phyloP scores from a whole-genome alignment of 2,888 invertebrate genomes.

The Xylophagus ater region DNA sequence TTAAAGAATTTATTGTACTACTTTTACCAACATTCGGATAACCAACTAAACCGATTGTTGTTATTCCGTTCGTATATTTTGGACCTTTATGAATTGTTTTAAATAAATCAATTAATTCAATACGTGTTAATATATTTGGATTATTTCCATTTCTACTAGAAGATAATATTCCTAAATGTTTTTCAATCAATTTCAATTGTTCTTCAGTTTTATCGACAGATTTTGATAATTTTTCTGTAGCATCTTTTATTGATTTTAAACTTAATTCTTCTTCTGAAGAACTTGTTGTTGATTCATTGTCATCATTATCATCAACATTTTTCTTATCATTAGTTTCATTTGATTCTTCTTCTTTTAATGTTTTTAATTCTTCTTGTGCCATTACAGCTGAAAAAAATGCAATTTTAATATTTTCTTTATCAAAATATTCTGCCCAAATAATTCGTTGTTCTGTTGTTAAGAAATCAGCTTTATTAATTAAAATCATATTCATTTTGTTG shows the following conservation, averaged over 20 bases:
- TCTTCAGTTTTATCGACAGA: conserved; percentile 46
- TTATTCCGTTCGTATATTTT: conserved; percentile 42
- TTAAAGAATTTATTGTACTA: conserved; percentile 90
- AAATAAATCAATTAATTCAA: conserved; percentile 60
- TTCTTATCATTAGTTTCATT: conserved; percentile 25
- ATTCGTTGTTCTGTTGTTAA: conserved; percentile 68
- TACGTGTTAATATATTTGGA: conserved; percentile 45
- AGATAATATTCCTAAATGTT: conserved; percentile 39
- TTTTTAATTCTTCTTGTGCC: conserved; percentile 42
- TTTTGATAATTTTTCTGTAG: conserved; percentile 42
- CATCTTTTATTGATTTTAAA: conserved; percentile 41
- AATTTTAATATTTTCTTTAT: conserved; percentile 53
- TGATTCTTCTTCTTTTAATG: conserved; percentile 22
- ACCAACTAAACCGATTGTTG: conserved; percentile 89
- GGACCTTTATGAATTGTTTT: conserved; percentile 45
- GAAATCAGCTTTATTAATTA: conserved; percentile 94
- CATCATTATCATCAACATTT: neutral
- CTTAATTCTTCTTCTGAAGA: conserved; percentile 13
- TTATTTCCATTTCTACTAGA: conserved; percentile 23
- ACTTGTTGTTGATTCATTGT: neutral
- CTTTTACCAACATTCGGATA: conserved; percentile 99
- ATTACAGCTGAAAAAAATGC: conserved; percentile 86
- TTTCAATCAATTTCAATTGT: conserved; percentile 45
- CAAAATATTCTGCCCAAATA: conserved; percentile 79
- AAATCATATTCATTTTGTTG: conserved; percentile 65